These are phyloP conservation scores for Synanceia verrucosa DNA, from an alignment of 2,797 vertebrate genomes.

Conservation along the genomic window DNA sequence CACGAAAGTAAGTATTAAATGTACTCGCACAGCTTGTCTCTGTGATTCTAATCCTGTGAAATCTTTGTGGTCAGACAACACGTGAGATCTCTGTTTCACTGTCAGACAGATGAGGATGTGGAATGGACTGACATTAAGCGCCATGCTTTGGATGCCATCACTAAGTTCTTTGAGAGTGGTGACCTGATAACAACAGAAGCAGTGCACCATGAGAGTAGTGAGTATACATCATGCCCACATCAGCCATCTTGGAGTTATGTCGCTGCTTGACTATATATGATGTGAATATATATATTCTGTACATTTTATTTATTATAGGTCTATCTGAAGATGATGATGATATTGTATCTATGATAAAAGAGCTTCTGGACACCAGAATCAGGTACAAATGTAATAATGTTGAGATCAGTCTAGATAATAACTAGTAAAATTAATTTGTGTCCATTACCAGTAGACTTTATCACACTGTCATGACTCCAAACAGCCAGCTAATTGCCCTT, in stretches of 20 bases:
- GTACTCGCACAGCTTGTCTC: constrained; percentile 1
- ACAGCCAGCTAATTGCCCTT: too few relatives aligned
- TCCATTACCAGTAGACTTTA: not conserved
- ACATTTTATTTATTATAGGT: constrained; percentile 63
- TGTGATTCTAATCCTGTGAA: not conserved
- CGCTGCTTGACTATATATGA: not conserved
- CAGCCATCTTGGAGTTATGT: not conserved
- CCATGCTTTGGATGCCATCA: constrained; percentile 75
- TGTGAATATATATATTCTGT: not conserved
- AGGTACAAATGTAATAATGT: constrained; percentile 68
- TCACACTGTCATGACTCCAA: not conserved
- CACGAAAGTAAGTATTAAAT: constrained; percentile 80
- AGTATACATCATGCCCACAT: constrained; percentile 40
- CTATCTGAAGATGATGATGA: constrained; percentile 85
- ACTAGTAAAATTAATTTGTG: not conserved
- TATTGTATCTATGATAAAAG: constrained; percentile 86
- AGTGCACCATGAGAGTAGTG: constrained; percentile 82
- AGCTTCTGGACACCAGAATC: constrained; percentile 86
- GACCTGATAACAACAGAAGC: constrained; percentile 77
- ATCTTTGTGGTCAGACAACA: not conserved
- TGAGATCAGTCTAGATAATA: not conserved
- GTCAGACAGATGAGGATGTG: constrained; percentile 81
- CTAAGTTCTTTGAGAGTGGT: constrained; percentile 83
- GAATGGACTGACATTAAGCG: constrained; percentile 84
- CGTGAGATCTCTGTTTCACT: constrained; percentile 15